Conservation (phyloP, 2,113 vertebrate species). For the Myotis davidii region DNA sequence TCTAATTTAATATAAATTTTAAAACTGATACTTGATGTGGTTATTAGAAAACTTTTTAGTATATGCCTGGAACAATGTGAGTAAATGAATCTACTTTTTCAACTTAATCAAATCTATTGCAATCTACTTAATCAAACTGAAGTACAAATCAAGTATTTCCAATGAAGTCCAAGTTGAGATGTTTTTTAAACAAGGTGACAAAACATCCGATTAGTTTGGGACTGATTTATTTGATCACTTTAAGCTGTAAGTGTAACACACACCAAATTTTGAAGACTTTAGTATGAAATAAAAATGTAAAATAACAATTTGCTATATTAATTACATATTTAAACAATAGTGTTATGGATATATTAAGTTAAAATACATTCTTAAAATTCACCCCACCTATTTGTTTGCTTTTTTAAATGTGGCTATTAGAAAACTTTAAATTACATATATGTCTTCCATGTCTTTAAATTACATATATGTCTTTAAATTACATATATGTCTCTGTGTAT, state of each 20-base stretch:
- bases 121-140: background rate
- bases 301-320: background rate
- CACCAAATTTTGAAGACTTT: background rate
- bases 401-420: background rate
- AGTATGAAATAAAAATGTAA: constrained; percentile 23
- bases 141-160: constrained; percentile 3
- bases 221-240: background rate
- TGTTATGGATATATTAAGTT: background rate
- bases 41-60: background rate
- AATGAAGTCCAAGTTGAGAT: background rate
- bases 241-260: background rate
- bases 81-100: background rate
- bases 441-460: background rate
- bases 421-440: background rate
- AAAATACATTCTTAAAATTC: background rate
- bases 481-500: background rate
- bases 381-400: background rate
- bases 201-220: background rate
- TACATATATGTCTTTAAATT: background rate
- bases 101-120: background rate
- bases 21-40: background rate
- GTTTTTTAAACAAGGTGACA: background rate
- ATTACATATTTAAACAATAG: background rate
- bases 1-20: background rate
- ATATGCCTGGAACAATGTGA: background rate